Base-by-base conservation (phyloP, 2,797 vertebrate species). In the Sebastes nivosus region DNA sequence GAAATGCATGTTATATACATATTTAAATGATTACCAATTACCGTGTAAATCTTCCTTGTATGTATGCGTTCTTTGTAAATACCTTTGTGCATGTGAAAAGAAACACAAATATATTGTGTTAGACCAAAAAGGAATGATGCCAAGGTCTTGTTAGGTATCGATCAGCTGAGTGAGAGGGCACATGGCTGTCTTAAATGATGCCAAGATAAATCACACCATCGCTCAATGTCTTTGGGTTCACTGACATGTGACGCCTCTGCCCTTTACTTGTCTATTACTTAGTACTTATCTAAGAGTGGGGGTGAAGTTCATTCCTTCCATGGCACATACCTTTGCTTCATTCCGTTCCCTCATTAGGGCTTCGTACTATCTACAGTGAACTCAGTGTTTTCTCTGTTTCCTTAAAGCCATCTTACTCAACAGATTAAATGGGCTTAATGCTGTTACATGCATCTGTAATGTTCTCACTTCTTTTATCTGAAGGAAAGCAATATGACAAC, bases 231-330 rank as follows among this genome's bases (percentile, higher is more conserved):
- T 61, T 10, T 25, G 59, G 14, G 46, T 46, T 87, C 76, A 70
- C 61, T 83, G 83, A 67, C 34, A 67, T 55, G 75, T 85, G 75
- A 77, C 9, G 9, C 27, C 32, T 67, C 25, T 81, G 65, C 36
- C 82, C 66, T 84, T 89, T 75, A 59, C 76, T 73, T 75, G 67
- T 80, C 52, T 64, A 42, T 79, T 72, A 68, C 52, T 70, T 54
- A 74, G 57, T n/a, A 72, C 63, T 78, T 70, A 66, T 79, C 67
- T 60, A 34, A 83, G 29, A 58, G 25, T 64, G 24, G 64, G 46
- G n/a, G 42, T 63, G 34, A 80, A 87, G 79, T 68, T 87, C 57
- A 81, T 60, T 64, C 52, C n/a, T 38, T 74, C 34, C 10, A 7
- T 55, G 24, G 18, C 22, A 32, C 30, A 54, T 9, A 34, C 30